A percentile compares a stretch with the other conserved stretches of the same genome.
Conservation (phyloP, 2,888 invertebrate species). For the Tetragnatha montana region DNA sequence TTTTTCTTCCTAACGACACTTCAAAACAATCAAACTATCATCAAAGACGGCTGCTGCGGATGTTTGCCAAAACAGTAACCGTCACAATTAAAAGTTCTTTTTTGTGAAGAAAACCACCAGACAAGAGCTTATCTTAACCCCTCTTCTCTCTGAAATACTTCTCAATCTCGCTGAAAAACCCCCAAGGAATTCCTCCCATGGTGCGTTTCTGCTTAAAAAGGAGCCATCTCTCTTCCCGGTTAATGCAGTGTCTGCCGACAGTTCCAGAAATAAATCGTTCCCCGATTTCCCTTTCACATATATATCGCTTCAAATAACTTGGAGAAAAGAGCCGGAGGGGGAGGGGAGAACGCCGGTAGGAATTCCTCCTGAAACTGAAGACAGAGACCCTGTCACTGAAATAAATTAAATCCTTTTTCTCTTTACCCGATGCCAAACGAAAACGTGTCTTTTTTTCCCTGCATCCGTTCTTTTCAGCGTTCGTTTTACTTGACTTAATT, state of each 20-base stretch:
- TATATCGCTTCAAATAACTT: constrained; percentile 56
- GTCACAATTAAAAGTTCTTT: too few relatives aligned
- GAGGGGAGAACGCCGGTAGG: neutral
- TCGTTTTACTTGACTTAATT: constrained; percentile 1
- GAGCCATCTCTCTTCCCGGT: constrained; percentile 42
- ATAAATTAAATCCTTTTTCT: neutral
- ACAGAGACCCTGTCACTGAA: neutral
- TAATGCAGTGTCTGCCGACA: constrained; percentile 62
- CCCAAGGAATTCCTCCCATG: constrained; percentile 16
- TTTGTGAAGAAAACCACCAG: too few relatives aligned
- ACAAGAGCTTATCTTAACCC: too few relatives aligned
- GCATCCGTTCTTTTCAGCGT: neutral
- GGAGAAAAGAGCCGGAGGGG: constrained; percentile 38
- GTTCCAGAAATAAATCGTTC: constrained; percentile 59
- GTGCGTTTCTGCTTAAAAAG: constrained; percentile 29
- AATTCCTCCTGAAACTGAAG: neutral
- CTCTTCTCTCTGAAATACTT: neutral
- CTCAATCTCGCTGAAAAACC: neutral
- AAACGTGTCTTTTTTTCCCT: neutral
- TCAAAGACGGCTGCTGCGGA: too few relatives aligned
- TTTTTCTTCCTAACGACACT: too few relatives aligned
- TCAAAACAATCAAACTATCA: too few relatives aligned
- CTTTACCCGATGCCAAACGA: neutral
- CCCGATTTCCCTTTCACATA: constrained; percentile 54
- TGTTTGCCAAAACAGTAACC: too few relatives aligned